phyloP scores from a whole-genome alignment of 2,888 invertebrate genomes.

The Euproctis similis region DNA sequence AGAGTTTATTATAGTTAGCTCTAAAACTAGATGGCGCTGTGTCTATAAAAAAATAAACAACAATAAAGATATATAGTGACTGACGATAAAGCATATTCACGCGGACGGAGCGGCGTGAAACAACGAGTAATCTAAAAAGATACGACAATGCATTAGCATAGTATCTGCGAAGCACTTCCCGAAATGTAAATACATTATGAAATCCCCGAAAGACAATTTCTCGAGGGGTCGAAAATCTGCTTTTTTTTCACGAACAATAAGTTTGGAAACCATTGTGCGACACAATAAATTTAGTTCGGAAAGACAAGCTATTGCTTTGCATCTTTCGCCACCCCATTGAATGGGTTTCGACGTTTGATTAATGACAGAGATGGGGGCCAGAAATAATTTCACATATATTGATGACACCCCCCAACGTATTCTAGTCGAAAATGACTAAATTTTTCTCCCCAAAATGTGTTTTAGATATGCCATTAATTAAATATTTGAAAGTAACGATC shows the following conservation, averaged over 20 bases:
- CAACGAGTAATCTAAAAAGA: too few species aligned
- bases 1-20: too few species aligned
- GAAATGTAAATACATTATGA: background rate
- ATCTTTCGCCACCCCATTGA: constrained; percentile 66
- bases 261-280: constrained; percentile 31
- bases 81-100: too few species aligned
- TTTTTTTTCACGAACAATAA: constrained; percentile 21
- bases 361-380: constrained; percentile 51
- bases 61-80: too few species aligned
- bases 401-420: constrained; percentile 32
- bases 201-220: constrained; percentile 7
- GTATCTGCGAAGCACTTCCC: too few species aligned
- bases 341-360: constrained; percentile 65
- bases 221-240: constrained; percentile 6
- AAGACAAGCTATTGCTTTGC: constrained; percentile 59
- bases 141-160: too few species aligned
- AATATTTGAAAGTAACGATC: constrained; percentile 11
- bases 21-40: too few species aligned
- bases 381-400: constrained; percentile 44
- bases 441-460: constrained; percentile 22
- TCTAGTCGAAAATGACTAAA: constrained; percentile 11
- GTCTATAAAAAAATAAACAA: too few species aligned
- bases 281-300: constrained; percentile 46
- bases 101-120: too few species aligned
- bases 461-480: constrained; percentile 24